Evolutionary conservation across 92 coral and sea anemone genomes (phyloP), one percentile per base, ranked within the genome.

Genomic region (Palythoa grandis): DNA sequence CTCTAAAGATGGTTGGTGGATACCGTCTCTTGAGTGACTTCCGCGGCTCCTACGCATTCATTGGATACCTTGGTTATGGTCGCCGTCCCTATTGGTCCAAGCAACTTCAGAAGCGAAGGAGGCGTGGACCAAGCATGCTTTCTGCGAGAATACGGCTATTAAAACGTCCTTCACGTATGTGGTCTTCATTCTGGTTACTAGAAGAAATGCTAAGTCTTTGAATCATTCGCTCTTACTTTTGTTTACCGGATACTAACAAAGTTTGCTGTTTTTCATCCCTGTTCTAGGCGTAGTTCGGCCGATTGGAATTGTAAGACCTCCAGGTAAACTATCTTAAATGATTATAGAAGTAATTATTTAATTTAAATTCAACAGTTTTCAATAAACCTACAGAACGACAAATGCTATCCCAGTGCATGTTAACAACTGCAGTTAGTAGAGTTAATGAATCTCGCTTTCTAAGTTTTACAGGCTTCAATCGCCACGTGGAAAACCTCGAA

Each of bases 21-120:
- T 78, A 78, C 68, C 70, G 71, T 37, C 66, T 78, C 6, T 56
- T 60, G 25, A 78, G 29, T 60, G 71, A 78, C 38, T 78, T 14
- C 83, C 83, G 83, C 19, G 83, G 83, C 13, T 78, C 83, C 11
- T 78, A 78, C 25, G 83, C 72, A 29, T 58, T 16, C 83, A 58
- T 78, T 35, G 83, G 83, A 11, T 78, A 61, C 53, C 29, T 78
- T 9, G 70, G 70, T 16, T 78, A 61, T 29, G 48, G 70, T 16
- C 72, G 83, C 69, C 83, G 83, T 16, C 83, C 83, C 7, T 78
- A 78, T 65, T 78, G 83, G 83, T 78, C 83, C 35, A 78, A 61
- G 35, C 83, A 78, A 60, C 68, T 78, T 57, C 83, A 78, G 23
- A 78, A 78, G 56, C 50, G 56, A 60, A 37, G 83, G 37, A 78